Evolutionary conservation across 2,888 invertebrate species (phyloP).

Genomic region (Cosmia trapezina): DNA sequence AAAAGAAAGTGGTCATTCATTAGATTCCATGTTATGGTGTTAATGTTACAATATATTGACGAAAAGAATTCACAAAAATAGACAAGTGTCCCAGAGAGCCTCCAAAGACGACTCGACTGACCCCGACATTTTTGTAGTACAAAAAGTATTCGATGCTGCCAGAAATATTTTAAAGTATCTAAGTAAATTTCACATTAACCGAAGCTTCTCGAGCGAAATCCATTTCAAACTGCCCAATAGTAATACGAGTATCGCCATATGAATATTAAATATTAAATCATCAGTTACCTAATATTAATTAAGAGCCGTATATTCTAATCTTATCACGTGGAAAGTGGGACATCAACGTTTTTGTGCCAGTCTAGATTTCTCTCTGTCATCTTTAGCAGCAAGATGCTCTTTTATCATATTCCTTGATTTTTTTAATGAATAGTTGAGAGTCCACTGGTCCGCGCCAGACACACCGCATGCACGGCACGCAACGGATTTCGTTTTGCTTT

Average conservation of each 20-base stretch:
- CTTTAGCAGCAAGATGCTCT: neutral
- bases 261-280: conserved; percentile 65
- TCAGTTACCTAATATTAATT: conserved; percentile 58
- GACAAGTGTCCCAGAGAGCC: neutral
- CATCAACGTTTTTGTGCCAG: conserved; percentile 13
- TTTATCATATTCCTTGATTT: neutral
- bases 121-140: neutral
- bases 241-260: conserved; percentile 46
- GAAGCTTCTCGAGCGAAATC: conserved; percentile 8
- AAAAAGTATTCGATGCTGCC: neutral
- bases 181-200: conserved; percentile 1
- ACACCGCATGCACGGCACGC: no score
- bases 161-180: neutral
- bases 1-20: conserved; percentile 44
- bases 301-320: conserved; percentile 38
- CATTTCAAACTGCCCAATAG: conserved; percentile 15
- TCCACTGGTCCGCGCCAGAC: no score
- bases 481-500: no score
- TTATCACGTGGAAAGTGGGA: conserved; percentile 34
- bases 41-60: conserved; percentile 1
- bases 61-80: neutral
- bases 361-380: conserved; percentile 23
- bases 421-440: neutral
- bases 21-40: conserved; percentile 8
- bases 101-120: neutral